Conservation (phyloP, 2,797 vertebrate species). For the Parotocinclus haroldoi region DNA sequence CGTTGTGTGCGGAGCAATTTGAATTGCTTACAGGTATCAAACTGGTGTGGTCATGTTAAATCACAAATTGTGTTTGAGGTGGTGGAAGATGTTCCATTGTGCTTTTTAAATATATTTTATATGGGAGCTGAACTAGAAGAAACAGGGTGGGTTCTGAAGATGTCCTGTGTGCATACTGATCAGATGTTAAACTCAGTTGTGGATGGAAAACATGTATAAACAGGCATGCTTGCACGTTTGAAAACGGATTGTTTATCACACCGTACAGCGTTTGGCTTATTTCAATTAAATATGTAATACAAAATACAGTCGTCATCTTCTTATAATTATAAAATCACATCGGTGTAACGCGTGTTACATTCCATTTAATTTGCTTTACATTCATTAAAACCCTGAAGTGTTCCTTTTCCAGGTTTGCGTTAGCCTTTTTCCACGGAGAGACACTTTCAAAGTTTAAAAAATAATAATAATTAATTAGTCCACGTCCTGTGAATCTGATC, state of each 20-base stretch:
- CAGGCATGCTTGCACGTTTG: neutral
- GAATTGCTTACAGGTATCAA: neutral
- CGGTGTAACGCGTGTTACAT: constrained; percentile 2
- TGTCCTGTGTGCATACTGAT: neutral
- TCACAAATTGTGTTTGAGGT: neutral
- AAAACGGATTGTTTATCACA: neutral
- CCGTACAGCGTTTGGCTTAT: constrained; percentile 7
- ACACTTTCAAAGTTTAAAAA: neutral
- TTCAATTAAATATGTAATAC: neutral
- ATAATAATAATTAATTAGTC: neutral
- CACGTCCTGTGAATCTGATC: neutral
- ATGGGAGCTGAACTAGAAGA: neutral
- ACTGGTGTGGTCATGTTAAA: neutral
- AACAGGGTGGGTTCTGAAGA: constrained; percentile 8
- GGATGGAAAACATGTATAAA: neutral
- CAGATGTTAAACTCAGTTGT: neutral
- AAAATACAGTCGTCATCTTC: neutral
- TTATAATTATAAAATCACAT: constrained; percentile 5
- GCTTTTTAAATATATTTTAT: neutral
- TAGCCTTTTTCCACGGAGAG: neutral
- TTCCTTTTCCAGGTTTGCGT: neutral
- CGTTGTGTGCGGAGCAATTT: neutral
- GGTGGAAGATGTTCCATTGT: too few species aligned
- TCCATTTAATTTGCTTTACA: constrained; percentile 9
- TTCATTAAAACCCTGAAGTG: constrained; percentile 9